Evolutionary conservation across 2,888 invertebrate species (phyloP).

Genomic region (Cabera pusaria): DNA sequence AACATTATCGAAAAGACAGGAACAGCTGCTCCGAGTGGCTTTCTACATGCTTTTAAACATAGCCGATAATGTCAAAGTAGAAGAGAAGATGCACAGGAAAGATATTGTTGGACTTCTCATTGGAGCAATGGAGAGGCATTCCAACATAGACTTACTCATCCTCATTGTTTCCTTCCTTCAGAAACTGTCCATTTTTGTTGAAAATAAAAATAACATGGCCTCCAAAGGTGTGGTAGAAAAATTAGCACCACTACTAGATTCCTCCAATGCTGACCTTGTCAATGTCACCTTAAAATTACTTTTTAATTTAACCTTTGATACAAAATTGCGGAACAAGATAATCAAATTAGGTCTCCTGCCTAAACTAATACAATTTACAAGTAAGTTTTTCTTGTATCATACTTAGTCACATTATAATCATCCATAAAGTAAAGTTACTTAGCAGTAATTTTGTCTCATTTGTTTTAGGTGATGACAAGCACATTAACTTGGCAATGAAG

Average conservation of each 20-base stretch:
- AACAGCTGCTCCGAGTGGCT: slow-evolving; percentile 94
- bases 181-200: slow-evolving; percentile 96
- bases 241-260: slow-evolving; percentile 90
- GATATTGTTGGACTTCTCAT: slow-evolving; percentile 94
- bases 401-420: no score
- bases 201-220: slow-evolving; percentile 97
- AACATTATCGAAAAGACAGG: slow-evolving; percentile 94
- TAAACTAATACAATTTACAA: slow-evolving; percentile 93
- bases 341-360: slow-evolving; percentile 94
- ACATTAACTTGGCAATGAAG: slow-evolving; percentile 90
- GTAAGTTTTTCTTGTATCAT: slow-evolving; percentile 74
- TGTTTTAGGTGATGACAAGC: slow-evolving; percentile 87
- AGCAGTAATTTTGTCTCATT: no score
- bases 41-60: slow-evolving; percentile 97
- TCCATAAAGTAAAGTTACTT: no score
- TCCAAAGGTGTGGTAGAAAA: slow-evolving; percentile 92
- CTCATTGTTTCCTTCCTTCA: slow-evolving; percentile 96
- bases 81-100: slow-evolving; percentile 98
- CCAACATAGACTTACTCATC: slow-evolving; percentile 93
- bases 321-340: slow-evolving; percentile 93
- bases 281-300: slow-evolving; percentile 94
- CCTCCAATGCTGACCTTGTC: slow-evolving; percentile 87
- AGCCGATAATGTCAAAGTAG: slow-evolving; percentile 96
- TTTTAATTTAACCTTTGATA: slow-evolving; percentile 98
- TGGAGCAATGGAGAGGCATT: slow-evolving; percentile 93